Base-by-base conservation (phyloP, 2,113 vertebrate genomes). In the Mormyrus iriodes region DNA sequence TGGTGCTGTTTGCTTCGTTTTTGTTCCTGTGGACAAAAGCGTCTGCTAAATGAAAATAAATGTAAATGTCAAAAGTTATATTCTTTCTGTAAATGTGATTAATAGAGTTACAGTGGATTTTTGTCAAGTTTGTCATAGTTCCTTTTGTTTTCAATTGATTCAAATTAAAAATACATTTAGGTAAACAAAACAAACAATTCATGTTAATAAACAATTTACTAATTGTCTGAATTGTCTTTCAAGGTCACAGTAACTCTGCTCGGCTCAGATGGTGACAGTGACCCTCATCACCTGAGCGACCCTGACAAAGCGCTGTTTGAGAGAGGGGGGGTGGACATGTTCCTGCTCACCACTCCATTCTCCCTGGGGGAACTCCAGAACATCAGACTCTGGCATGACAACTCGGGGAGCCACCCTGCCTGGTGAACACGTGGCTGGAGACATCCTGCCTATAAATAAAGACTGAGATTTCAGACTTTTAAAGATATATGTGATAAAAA, bases 351-450 rank as follows among this genome's bases (percentile, higher is more conserved):
- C 52, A 98, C 97, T 0, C 96, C 97, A 51, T 98, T 98, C 90
- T 97, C 98, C 58, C 95, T 99, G 9, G 97, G 98, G 82, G 96
- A 99, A 55, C 94, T 99, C 39, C 96, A 93, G 92, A 95, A 95
- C 92, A 96, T 99, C 91, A 92, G 98, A 91, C 55, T 99, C 91
- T 99, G 98, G 98, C 98, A 99, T 12, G 97, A 99, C 93, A 99
- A 97, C 94, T 98, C 98, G 0, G 98, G 98, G 90, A 89, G 93
- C 31, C 95, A 91, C 86, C 97, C 97, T 0, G 96, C 97, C 55
- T 99, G 97, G 98, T 99, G 94, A 90, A 93, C 12, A 65, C 31
- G n/a, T 65, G 86, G 46, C 35, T 4, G 17, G 9, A 31, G 42
- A 82, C 5, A 19, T 44, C 42, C 24, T 44, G 76, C 39, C 76